These are phyloP conservation scores for human DNA, from an alignment of 2,113 vertebrate genomes.

Conservation along the genomic window GRCh38 chr3:55500001-55500500, in stretches of 20 bases:
- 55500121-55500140: not conserved
- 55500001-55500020: not conserved
- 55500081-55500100: not conserved
- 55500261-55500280: not conserved
- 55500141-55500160: not conserved
- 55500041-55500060: not conserved
- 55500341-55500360: not conserved
- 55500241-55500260: not conserved
- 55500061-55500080: not conserved
- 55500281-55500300: not conserved
- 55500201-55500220: not conserved
- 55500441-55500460: not conserved
- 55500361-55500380: not conserved
- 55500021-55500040: not conserved
- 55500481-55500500: not conserved
- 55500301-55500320: conserved; percentile 36
- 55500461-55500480: not conserved
- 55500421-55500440: not conserved
- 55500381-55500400: not conserved
- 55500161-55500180: not conserved
- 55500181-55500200: not conserved
- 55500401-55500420: not conserved
- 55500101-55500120: not conserved
- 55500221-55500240: not conserved
- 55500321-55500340: conserved; percentile 7